Base-by-base conservation (phyloP, 2,888 invertebrate species). In the Callyntrura sp. region DNA sequence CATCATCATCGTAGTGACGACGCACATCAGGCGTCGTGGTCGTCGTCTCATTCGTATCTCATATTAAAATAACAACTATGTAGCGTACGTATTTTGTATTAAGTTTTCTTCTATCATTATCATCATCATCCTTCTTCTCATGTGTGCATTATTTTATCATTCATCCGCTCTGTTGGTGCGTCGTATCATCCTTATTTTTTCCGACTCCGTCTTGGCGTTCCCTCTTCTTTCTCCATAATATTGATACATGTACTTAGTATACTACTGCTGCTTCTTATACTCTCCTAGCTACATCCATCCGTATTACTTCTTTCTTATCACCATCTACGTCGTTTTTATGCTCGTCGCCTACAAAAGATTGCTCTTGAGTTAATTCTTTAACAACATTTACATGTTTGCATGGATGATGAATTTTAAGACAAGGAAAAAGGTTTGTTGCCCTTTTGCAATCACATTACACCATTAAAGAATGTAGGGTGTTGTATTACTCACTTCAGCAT, bases 341-440 rank as follows among this genome's bases (percentile, higher is more conserved):
- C 55, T 57, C 57, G 57, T 79, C 79, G 55, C 35, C 73, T 73
- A 43, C 57, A 85, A 73, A 78, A n/a, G 62, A 78, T 62, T 76
- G 48, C 62, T 48, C 35, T n/a, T 55, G 45, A 55, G 43, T 62
- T 79, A 86, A 86, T 86, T 86, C 79, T 79, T 86, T 65, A 86
- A 79, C 57, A 28, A 57, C 65, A 86, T 86, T 86, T 79, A 57
- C 70, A 60, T 73, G 85, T 73, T 73, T 70, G 65, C 65, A 45
- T 45, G 62, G 51, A 85, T 85, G 73, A 85, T 85, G 85, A 85
- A 85, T 85, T 85, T 79, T 45, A 79, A 62, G 85, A 51, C 60
- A 79, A 70, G 55, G 65, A 62, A 86, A 86, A 86, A 87, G 87
- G 87, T 87, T 82, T 82, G 70, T 87, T 87, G 87, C 82, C 82